Percentiles rank a stretch among this genome's conserved stretches.
Conservation (phyloP, 2,888 invertebrate species). For the Mystacides longicornis region DNA sequence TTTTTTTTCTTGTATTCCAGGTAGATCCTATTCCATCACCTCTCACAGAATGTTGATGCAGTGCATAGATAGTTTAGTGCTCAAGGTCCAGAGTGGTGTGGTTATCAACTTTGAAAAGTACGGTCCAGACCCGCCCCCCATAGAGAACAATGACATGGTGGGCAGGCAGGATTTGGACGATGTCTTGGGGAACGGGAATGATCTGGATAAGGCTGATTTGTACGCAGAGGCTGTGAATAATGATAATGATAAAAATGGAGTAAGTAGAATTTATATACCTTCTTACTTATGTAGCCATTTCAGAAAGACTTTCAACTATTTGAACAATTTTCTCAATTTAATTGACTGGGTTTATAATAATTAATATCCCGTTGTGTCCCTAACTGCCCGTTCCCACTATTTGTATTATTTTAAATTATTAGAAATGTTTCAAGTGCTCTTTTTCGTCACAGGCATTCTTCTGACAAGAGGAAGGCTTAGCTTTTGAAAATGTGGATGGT, state of each 20-base stretch:
- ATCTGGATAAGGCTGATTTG: conserved; percentile 37
- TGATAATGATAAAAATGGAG: conserved; percentile 48
- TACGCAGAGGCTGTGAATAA: conserved; percentile 32
- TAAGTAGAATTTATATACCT: too few species aligned
- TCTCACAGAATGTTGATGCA: conserved; percentile 93
- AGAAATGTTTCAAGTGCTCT: too few species aligned
- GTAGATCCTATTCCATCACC: conserved; percentile 91
- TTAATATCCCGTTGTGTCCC: too few species aligned
- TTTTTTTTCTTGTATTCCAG: conserved; percentile 35
- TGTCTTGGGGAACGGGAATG: conserved; percentile 23
- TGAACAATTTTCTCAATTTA: too few species aligned
- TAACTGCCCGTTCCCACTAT: too few species aligned
- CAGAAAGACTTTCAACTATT: too few species aligned
- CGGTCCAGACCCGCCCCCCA: conserved; percentile 75
- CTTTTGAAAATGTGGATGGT: too few species aligned
- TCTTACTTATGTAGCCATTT: too few species aligned
- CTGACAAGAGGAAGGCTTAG: too few species aligned
- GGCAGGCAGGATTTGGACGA: conserved; percentile 46
- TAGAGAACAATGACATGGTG: conserved; percentile 46
- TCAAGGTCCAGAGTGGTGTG: conserved; percentile 95
- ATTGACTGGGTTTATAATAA: too few species aligned
- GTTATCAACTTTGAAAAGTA: conserved; percentile 97
- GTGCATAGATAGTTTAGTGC: conserved; percentile 93
- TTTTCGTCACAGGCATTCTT: too few species aligned
- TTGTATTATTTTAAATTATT: too few species aligned